Conservation (phyloP, 2,888 invertebrate species). For the Athalia circularis region DNA sequence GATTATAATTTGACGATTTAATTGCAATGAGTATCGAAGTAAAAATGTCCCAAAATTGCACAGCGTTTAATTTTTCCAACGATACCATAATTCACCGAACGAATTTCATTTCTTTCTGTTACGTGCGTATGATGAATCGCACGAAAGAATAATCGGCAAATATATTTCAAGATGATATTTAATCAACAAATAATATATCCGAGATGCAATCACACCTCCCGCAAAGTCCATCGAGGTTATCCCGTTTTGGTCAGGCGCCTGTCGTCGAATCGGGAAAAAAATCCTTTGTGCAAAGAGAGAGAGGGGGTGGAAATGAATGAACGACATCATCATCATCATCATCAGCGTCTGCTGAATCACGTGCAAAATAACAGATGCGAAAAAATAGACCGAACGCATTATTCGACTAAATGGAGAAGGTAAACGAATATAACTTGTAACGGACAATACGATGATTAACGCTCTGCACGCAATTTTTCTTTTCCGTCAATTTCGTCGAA, state of each 20-base stretch:
- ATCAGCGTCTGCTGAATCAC: conserved; percentile 5
- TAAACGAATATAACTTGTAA: conserved; percentile 55
- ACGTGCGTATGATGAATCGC: too few relatives aligned
- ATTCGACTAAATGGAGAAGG: conserved; percentile 65
- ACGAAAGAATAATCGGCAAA: too few relatives aligned
- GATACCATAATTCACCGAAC: neutral
- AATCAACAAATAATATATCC: neutral
- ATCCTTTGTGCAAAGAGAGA: conserved; percentile 36
- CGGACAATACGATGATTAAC: conserved; percentile 58
- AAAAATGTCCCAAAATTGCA: too few relatives aligned
- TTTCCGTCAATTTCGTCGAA: neutral
- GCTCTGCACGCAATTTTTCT: neutral
- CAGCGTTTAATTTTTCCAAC: conserved; percentile 10
- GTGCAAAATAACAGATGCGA: conserved; percentile 41
- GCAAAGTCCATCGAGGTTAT: neutral
- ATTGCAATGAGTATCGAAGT: neutral
- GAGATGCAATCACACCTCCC: neutral
- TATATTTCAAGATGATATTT: too few relatives aligned
- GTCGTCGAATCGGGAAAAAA: conserved; percentile 60
- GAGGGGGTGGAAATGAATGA: neutral
- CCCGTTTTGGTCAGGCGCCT: neutral
- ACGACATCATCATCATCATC: conserved; percentile 3
- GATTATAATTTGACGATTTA: conserved; percentile 31
- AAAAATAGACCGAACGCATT: conserved; percentile 59
- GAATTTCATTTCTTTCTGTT: too few relatives aligned